Percentiles rank a stretch among this genome's conserved stretches.
Conservation (phyloP, 1,140 invertebrate species). For the Subanguina moxae region DNA sequence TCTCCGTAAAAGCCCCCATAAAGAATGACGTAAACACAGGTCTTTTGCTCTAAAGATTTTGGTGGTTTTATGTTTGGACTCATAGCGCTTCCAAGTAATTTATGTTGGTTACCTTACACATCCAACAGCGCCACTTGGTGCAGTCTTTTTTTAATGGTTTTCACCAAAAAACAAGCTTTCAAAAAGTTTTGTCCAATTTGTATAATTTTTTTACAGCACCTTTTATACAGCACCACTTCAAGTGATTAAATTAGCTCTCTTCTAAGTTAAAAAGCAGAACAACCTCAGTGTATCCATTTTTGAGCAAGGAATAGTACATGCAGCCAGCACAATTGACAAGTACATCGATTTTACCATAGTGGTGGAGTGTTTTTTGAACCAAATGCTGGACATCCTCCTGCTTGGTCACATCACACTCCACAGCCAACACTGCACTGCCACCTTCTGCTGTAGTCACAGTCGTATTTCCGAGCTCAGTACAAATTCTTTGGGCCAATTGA, state of each 20-base stretch:
- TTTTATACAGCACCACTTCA: constrained; percentile 4
- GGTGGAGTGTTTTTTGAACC: constrained; percentile 21
- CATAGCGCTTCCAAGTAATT: no score
- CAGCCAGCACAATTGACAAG: constrained; percentile 63
- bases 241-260: constrained; percentile 13
- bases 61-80: no score
- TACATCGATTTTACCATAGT: constrained; percentile 61
- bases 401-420: constrained; percentile 45
- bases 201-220: no score
- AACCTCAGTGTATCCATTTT: constrained; percentile 60
- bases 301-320: constrained; percentile 62
- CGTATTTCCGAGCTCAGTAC: neutral
- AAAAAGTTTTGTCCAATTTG: no score
- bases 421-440: constrained; percentile 20
- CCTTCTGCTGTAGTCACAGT: neutral
- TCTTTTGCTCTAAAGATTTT: no score
- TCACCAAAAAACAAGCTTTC: neutral
- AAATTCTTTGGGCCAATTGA: constrained; percentile 17
- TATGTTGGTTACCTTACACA: no score
- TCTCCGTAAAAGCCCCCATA: no score
- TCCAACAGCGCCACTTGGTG: no score
- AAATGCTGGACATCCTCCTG: constrained; percentile 36
- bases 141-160: no score
- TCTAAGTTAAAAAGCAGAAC: neutral
- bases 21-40: no score